Conservation (phyloP, 2,113 vertebrate species). For the Thamnophis sirtalis region DNA sequence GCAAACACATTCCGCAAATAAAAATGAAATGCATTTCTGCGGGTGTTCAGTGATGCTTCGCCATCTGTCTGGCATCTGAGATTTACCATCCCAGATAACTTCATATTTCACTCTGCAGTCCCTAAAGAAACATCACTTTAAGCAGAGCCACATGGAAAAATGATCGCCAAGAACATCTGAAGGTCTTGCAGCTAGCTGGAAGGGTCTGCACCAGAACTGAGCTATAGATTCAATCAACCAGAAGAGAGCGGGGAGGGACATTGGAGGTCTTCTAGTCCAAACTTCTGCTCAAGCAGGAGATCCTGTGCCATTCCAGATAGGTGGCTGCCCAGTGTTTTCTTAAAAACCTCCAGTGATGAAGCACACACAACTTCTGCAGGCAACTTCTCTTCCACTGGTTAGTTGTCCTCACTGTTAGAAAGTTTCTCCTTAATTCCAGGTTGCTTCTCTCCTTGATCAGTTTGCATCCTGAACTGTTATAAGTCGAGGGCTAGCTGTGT, state of each 20-base stretch:
- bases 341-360: no score
- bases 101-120: constrained; percentile 78
- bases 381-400: no score
- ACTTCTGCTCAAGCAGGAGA: no score
- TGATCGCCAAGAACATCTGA: constrained; percentile 79
- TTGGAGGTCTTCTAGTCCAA: no score
- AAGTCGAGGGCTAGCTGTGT: not conserved
- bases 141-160: constrained; percentile 74
- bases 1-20: constrained; percentile 67
- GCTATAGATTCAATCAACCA: constrained; percentile 49
- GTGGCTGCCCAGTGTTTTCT: no score
- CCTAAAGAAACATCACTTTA: constrained; percentile 77
- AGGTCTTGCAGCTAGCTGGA: constrained; percentile 73
- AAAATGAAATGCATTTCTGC: constrained; percentile 77
- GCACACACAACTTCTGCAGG: no score
- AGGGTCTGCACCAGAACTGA: constrained; percentile 72
- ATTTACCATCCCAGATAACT: constrained; percentile 80
- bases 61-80: constrained; percentile 82
- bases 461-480: no score
- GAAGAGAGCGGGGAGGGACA: no score
- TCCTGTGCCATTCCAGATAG: no score
- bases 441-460: no score
- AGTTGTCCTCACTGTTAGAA: no score
- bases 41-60: constrained; percentile 69
- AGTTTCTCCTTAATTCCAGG: no score